Conservation (phyloP, 2,797 vertebrate species). For the Crax fasciolata region DNA sequence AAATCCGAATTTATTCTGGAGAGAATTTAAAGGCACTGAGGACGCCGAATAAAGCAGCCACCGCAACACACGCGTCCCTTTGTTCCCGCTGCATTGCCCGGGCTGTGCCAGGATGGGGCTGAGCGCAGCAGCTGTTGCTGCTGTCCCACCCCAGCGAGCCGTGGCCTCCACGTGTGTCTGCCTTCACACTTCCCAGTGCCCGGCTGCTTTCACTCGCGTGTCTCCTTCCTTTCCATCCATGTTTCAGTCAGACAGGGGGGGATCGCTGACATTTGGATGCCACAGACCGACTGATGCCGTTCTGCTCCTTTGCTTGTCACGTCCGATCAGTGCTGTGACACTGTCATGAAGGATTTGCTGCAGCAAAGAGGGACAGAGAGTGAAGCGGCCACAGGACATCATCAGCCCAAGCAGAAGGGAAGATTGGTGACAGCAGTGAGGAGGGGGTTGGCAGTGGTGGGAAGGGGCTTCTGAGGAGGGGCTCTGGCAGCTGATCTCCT, state of each 20-base stretch:
- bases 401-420: background rate
- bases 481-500: background rate
- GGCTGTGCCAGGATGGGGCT: conserved; percentile 40
- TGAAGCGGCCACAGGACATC: background rate
- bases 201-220: background rate
- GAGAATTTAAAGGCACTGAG: background rate
- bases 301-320: background rate
- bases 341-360: background rate
- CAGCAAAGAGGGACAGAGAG: background rate
- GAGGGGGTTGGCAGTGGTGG: background rate
- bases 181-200: background rate
- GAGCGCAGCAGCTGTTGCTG: background rate
- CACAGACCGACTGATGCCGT: background rate
- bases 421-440: background rate
- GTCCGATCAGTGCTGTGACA: background rate
- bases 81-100: conserved; percentile 35
- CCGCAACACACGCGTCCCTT: background rate
- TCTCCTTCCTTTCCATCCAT: background rate
- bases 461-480: background rate
- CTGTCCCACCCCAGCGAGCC: background rate
- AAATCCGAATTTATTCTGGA: background rate
- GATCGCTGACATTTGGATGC: background rate
- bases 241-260: background rate
- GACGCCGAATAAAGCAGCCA: background rate
- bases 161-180: no score